Evolutionary conservation across 1,140 invertebrate genomes (phyloP), one percentile per base, ranked within the genome.

Genomic region (Heliconius nattereri): DNA sequence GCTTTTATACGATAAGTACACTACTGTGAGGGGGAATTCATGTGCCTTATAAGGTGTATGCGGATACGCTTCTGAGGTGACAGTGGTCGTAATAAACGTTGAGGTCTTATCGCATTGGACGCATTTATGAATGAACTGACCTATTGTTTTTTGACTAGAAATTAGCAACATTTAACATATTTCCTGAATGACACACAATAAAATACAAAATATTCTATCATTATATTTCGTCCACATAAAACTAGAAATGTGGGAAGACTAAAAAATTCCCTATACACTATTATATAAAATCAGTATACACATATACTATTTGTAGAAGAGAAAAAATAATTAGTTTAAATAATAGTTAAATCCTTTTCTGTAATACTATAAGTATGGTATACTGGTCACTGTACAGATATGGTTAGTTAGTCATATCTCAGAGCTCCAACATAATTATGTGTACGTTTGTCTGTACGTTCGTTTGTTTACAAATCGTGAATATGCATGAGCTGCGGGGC

Each of bases 1-100:
- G 88, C 91, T 89, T 91, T 92, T 89, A 87, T 89, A 85, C 78
- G 81, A 87, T 87, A 91, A 89, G 87, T 90, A 84, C 32, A 35
- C 32, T 35, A 89, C 85, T 84, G 88, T 85, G 85, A 90, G 88
- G 88, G 88, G 88, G 88, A 90, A 88, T 88, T 85, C 85, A 85
- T 85, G 79, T 70, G 20, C 90, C 89, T 78, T 91, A 91, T 91
- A 92, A 29, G 60, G 83, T 73, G 82, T 76, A 85, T 80, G 85
- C 86, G 88, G 87, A 88, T 90, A 86, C 85, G 81, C 83, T 82
- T 84, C 83, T 84, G 35, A 71, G 80, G 85, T 86, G 84, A 85
- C 86, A 85, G 86, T 83, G 76, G 84, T 76, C 81, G 74, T 79
- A 77, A 81, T 32, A 70, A 75, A 70, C 72, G 45, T 40, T 77